A percentile compares a stretch with the other conserved stretches of the same genome.
These are phyloP conservation scores for Drosophila acutilabella DNA, from an alignment of 2,888 invertebrate genomes.

Conservation along the genomic window DNA sequence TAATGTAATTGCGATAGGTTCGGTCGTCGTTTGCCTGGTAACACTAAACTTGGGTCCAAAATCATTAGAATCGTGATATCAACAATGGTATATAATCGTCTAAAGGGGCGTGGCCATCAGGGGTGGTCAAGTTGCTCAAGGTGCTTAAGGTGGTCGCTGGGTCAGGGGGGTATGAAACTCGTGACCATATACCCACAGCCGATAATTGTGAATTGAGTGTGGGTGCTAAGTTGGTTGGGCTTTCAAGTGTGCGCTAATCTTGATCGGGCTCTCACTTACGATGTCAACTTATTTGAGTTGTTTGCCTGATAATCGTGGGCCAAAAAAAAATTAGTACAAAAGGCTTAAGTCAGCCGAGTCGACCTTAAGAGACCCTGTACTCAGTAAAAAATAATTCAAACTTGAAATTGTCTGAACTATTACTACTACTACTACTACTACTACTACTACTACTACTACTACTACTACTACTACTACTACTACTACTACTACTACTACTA, in stretches of 20 bases:
- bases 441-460: too few relatives aligned
- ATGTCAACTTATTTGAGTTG: conserved; percentile 43
- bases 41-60: conserved; percentile 1
- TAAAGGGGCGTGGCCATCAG: neutral
- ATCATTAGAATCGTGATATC: neutral
- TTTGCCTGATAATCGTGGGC: conserved; percentile 37
- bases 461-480: too few relatives aligned
- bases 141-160: neutral
- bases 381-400: too few relatives aligned
- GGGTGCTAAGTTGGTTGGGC: conserved; percentile 37
- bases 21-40: conserved; percentile 17
- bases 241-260: conserved; percentile 45
- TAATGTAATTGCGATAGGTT: conserved; percentile 13
- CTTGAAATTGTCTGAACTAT: too few relatives aligned
- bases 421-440: too few relatives aligned
- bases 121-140: neutral
- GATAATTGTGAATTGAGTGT: conserved; percentile 32
- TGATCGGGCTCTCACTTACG: conserved; percentile 59
- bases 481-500: too few relatives aligned
- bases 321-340: conserved; percentile 4
- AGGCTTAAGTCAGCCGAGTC: too few relatives aligned
- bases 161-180: conserved; percentile 12
- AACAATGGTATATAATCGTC: neutral
- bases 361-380: too few relatives aligned
- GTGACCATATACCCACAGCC: conserved; percentile 26